These are phyloP conservation scores for Ramazzottius varieornatus DNA, from an alignment of 2,888 invertebrate genomes.

Conservation along the genomic window DNA sequence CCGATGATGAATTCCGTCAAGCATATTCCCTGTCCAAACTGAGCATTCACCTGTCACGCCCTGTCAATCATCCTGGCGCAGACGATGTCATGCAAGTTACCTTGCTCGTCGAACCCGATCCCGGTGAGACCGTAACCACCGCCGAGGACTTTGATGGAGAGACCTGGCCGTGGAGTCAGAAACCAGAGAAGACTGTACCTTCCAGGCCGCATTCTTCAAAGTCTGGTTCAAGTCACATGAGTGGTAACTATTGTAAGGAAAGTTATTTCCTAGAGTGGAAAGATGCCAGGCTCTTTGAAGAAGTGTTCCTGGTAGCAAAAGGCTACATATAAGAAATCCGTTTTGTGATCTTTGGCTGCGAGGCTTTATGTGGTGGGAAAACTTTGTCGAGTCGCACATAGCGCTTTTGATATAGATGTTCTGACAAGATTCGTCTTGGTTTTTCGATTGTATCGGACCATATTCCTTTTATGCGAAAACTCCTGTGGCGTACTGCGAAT, in stretches of 20 bases:
- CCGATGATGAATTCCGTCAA: conserved; percentile 1
- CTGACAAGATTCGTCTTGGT: no score
- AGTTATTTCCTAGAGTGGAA: background rate
- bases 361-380: no score
- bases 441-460: no score
- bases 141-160: background rate
- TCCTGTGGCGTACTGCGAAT: no score
- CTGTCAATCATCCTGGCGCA: background rate
- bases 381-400: no score
- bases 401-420: no score
- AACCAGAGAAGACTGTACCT: background rate
- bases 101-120: background rate
- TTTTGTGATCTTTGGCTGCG: no score
- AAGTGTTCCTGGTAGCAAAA: background rate
- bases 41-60: background rate
- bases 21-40: background rate
- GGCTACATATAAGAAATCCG: background rate
- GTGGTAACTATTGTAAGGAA: background rate
- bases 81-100: background rate
- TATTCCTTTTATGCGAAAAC: no score
- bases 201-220: background rate
- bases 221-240: no score
- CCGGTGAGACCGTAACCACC: background rate
- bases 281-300: conserved; percentile 1
- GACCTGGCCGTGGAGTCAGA: background rate